Percentiles rank a stretch among this genome's conserved stretches.
phyloP scores from a whole-genome alignment of 2,113 vertebrate genomes.

The Austrofundulus limnaeus region DNA sequence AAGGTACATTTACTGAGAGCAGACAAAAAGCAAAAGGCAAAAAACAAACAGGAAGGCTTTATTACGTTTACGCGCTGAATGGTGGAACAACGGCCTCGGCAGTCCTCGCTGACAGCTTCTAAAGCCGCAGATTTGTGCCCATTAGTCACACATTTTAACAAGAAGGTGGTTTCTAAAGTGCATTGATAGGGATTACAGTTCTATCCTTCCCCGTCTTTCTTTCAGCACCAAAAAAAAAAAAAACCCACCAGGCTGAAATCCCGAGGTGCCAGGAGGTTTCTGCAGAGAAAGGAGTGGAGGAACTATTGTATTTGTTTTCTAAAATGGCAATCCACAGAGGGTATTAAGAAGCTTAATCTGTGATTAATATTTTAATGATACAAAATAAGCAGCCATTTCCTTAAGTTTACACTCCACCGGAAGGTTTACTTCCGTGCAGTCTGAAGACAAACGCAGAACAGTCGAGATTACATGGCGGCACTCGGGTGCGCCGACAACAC shows the following conservation, averaged over 20 bases:
- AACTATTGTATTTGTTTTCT: constrained; percentile 78
- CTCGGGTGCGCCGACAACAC: constrained; percentile 64
- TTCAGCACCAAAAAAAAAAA: constrained; percentile 70
- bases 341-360: constrained; percentile 79
- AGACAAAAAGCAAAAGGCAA: constrained; percentile 72
- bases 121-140: constrained; percentile 83
- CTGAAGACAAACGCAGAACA: constrained; percentile 57
- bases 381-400: constrained; percentile 60
- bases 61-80: constrained; percentile 75
- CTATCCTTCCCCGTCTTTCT: constrained; percentile 79
- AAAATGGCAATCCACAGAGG: constrained; percentile 75
- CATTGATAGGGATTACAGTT: constrained; percentile 82
- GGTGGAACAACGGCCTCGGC: constrained; percentile 74
- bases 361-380: constrained; percentile 83
- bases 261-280: constrained; percentile 78
- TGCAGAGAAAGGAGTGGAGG: constrained; percentile 67
- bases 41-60: constrained; percentile 75
- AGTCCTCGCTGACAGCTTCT: constrained; percentile 77
- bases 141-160: constrained; percentile 87
- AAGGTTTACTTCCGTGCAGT: constrained; percentile 60
- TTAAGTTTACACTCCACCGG: constrained; percentile 64
- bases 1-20: constrained; percentile 77
- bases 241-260: constrained; percentile 74
- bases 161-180: constrained; percentile 83
- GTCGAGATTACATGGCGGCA: constrained; percentile 68